Evolutionary conservation across 2,888 invertebrate genomes (phyloP).

Genomic region (Drosophila meridionalis): DNA sequence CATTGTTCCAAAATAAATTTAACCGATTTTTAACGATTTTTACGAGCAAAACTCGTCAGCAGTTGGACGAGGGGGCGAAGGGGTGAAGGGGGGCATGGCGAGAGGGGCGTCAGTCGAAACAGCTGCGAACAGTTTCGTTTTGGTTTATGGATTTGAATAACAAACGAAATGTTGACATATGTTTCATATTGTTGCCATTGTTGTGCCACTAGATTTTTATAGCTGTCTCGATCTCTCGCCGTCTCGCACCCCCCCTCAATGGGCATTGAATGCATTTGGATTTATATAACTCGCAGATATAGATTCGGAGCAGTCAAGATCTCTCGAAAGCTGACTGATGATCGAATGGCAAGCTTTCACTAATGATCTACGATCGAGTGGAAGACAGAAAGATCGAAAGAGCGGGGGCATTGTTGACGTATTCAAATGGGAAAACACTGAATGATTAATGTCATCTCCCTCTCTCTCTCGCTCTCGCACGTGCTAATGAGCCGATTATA

Average conservation of each 20-base stretch:
- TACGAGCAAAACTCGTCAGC: slow-evolving; percentile 47
- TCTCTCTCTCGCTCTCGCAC: not conserved
- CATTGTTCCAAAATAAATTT: slow-evolving; percentile 63
- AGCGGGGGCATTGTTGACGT: not conserved
- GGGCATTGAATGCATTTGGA: not conserved
- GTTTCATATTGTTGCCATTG: slow-evolving; percentile 75
- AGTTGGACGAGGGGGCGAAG: not conserved
- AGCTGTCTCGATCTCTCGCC: slow-evolving; percentile 3
- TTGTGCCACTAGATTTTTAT: slow-evolving; percentile 43
- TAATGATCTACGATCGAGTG: slow-evolving; percentile 35
- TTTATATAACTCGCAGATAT: slow-evolving; percentile 15
- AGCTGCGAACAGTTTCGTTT: slow-evolving; percentile 55
- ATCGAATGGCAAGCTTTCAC: slow-evolving; percentile 47
- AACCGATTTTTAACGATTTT: slow-evolving; percentile 61
- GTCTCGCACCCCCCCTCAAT: too few species aligned
- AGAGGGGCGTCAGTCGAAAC: slow-evolving; percentile 31
- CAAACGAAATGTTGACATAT: slow-evolving; percentile 83
- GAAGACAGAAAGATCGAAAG: not conserved
- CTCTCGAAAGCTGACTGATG: slow-evolving; percentile 25
- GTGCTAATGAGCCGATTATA: slow-evolving; percentile 3
- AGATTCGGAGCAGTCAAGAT: slow-evolving; percentile 42
- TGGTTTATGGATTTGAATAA: slow-evolving; percentile 81
- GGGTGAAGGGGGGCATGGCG: too few species aligned
- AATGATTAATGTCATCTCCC: slow-evolving; percentile 12
- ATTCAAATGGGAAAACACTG: slow-evolving; percentile 19